phyloP scores from a whole-genome alignment of 2,113 vertebrate genomes.

The Heterochromis multidens region DNA sequence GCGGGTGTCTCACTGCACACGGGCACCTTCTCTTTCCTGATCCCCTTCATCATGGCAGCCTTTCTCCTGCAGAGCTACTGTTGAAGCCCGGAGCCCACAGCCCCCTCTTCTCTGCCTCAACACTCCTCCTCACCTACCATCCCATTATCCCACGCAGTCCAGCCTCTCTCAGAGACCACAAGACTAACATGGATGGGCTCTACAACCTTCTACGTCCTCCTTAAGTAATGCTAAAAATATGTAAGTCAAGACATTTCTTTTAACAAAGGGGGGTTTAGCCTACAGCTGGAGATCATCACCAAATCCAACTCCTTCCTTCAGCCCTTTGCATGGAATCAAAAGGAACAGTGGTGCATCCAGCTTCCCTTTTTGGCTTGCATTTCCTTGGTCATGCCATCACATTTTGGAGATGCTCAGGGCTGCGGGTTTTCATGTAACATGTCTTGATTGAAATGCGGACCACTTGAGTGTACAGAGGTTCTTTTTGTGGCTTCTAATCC shows the following conservation, averaged over 20 bases:
- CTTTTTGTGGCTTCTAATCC: slow-evolving; percentile 43
- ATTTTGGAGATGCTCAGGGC: slow-evolving; percentile 55
- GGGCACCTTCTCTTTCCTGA: slow-evolving; percentile 43
- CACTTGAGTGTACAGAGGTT: slow-evolving; percentile 56
- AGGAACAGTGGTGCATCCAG: slow-evolving; percentile 20
- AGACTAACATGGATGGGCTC: slow-evolving; percentile 61
- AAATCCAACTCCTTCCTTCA: background rate
- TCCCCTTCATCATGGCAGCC: slow-evolving; percentile 54
- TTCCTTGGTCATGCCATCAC: slow-evolving; percentile 42
- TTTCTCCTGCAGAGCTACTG: slow-evolving; percentile 61
- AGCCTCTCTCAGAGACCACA: slow-evolving; percentile 48
- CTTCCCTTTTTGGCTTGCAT: slow-evolving; percentile 44
- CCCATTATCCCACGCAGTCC: slow-evolving; percentile 6
- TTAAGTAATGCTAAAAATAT: slow-evolving; percentile 25
- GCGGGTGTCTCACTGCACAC: slow-evolving; percentile 48
- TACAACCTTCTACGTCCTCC: slow-evolving; percentile 5
- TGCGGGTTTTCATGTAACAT: slow-evolving; percentile 42
- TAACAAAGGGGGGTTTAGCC: background rate
- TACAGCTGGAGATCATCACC: slow-evolving; percentile 20
- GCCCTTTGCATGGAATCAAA: slow-evolving; percentile 41
- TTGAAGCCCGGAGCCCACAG: slow-evolving; percentile 41
- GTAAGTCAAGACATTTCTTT: slow-evolving; percentile 36
- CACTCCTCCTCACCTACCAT: background rate
- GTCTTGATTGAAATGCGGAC: slow-evolving; percentile 53
- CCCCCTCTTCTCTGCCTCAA: background rate